Percentiles rank a stretch among this genome's conserved stretches.
Evolutionary conservation across 2,888 invertebrate genomes (phyloP).

Genomic region (Oasisia sp.): DNA sequence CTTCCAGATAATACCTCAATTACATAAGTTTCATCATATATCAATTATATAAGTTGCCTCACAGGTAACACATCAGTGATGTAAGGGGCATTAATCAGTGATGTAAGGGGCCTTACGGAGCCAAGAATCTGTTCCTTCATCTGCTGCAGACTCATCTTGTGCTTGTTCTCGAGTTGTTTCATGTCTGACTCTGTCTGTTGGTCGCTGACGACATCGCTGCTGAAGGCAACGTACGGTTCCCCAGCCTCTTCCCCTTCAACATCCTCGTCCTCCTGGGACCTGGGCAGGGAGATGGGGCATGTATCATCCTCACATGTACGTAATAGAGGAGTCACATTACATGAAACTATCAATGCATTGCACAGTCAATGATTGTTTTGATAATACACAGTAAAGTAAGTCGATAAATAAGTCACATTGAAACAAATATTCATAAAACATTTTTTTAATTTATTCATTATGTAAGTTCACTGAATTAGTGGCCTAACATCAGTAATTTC

Average conservation of each 20-base stretch:
- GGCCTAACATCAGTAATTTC: neutral
- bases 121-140: slow-evolving; percentile 61
- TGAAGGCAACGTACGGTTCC: slow-evolving; percentile 57
- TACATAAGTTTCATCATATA: too few species aligned
- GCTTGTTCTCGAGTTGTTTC: slow-evolving; percentile 59
- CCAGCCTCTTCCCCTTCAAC: slow-evolving; percentile 52
- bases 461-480: too few species aligned
- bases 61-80: too few species aligned
- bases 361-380: slow-evolving; percentile 38
- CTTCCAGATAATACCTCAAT: too few species aligned
- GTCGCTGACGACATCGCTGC: slow-evolving; percentile 57
- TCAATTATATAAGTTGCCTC: too few species aligned
- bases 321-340: too few species aligned
- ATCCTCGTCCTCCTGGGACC: slow-evolving; percentile 50
- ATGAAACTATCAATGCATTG: too few species aligned
- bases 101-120: slow-evolving; percentile 45
- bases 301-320: too few species aligned
- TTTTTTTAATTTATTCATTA: neutral
- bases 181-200: slow-evolving; percentile 62
- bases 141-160: slow-evolving; percentile 62
- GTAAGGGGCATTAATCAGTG: neutral
- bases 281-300: neutral
- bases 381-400: slow-evolving; percentile 30
- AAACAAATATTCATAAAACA: neutral
- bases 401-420: slow-evolving; percentile 33